A percentile compares a stretch with the other conserved stretches of the same genome.
These are phyloP conservation scores for Brenthis daphne DNA, from an alignment of 2,888 invertebrate species.

Conservation along the genomic window DNA sequence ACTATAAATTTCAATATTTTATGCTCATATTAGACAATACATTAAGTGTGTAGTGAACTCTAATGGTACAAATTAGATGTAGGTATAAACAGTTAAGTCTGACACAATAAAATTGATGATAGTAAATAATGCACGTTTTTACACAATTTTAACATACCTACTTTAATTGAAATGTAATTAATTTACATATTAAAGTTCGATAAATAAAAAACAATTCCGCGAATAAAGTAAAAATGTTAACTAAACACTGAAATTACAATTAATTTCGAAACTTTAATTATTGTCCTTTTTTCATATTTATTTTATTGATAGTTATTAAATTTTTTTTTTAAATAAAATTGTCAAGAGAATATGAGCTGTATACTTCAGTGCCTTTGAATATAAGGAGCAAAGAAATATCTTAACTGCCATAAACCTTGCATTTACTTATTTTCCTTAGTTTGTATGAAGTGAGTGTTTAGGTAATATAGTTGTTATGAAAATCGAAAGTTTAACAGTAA, in stretches of 20 bases:
- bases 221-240: too few relatives aligned
- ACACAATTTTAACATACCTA: constrained; percentile 24
- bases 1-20: constrained; percentile 31
- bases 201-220: too few relatives aligned
- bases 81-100: constrained; percentile 36
- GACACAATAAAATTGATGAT: constrained; percentile 36
- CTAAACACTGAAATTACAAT: neutral
- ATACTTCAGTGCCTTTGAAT: neutral
- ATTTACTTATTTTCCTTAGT: constrained; percentile 55
- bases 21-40: constrained; percentile 73
- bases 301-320: too few relatives aligned
- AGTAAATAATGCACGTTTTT: constrained; percentile 40
- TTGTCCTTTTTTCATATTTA: too few relatives aligned
- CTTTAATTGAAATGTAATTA: constrained; percentile 13
- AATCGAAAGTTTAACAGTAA: constrained; percentile 54
- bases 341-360: neutral
- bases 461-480: constrained; percentile 45
- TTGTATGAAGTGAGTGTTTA: constrained; percentile 46
- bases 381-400: constrained; percentile 30
- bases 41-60: constrained; percentile 51
- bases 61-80: constrained; percentile 75
- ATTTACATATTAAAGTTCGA: neutral
- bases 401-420: constrained; percentile 70
- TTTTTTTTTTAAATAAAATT: too few relatives aligned
- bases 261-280: too few relatives aligned